phyloP scores from a whole-genome alignment of 2,797 vertebrate species.

The Serranus cabrilla region DNA sequence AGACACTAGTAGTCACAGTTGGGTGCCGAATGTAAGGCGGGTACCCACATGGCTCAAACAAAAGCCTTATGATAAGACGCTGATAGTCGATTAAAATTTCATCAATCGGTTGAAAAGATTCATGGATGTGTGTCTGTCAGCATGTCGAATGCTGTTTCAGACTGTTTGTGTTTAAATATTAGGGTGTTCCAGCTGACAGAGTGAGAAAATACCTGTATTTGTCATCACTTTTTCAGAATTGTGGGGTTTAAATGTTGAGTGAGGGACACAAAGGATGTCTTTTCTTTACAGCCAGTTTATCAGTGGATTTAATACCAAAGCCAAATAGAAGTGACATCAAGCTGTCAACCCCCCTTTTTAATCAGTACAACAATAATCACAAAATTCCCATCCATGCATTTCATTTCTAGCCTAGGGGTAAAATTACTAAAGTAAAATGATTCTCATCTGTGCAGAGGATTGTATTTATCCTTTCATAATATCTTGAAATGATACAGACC shows the following conservation, averaged over 20 bases:
- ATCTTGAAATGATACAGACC: conserved; percentile 14
- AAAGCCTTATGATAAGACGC: conserved; percentile 63
- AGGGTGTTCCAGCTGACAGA: conserved; percentile 47
- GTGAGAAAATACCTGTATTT: conserved; percentile 37
- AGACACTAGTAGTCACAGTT: conserved; percentile 65
- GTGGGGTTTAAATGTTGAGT: background rate
- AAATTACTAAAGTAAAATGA: background rate
- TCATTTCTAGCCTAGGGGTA: background rate
- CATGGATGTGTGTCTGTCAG: conserved; percentile 66
- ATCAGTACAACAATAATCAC: background rate
- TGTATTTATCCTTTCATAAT: conserved; percentile 6
- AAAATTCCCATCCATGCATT: background rate
- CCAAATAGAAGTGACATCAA: background rate
- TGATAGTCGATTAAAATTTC: conserved; percentile 76
- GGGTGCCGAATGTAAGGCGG: conserved; percentile 56
- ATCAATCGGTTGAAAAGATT: conserved; percentile 62
- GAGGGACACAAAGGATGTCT: background rate
- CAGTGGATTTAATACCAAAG: background rate
- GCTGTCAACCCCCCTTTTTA: conserved; percentile 9
- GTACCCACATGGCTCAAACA: conserved; percentile 53
- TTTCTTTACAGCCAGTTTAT: conserved; percentile 7
- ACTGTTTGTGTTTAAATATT: conserved; percentile 51
- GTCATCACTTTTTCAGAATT: conserved; percentile 57
- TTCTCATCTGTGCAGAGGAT: background rate
- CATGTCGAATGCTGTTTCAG: conserved; percentile 45